Evolutionary conservation across 1,140 invertebrate genomes (phyloP), one percentile per base, ranked within the genome.

Genomic region (Prorops nasuta): DNA sequence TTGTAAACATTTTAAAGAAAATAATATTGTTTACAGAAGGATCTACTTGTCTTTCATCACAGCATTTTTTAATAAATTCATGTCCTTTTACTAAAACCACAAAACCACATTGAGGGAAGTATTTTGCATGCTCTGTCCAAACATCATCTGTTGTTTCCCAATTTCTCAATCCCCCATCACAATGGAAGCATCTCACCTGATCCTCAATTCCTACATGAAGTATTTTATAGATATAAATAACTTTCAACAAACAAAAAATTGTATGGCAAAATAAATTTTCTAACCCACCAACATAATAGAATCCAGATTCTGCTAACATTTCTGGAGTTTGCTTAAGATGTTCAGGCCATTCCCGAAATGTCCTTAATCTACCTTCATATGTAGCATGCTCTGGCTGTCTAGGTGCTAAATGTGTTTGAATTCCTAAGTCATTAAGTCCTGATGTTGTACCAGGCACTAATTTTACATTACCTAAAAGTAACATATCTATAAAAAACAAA

Each of bases 141-240:
- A 91, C 90, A 66, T 91, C 85, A 71, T 96, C 94, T 14, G 83
- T 82, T 28, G 82, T 78, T 71, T 91, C 86, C 94, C 94, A 98
- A 63, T 88, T 86, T 51, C 86, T 80, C 17, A 96, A 76, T 0
- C 90, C 91, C 18, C 91, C 90, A 67, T 91, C 88, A 76, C 94
- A 98, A 74, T 93, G 88, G 75, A 94, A 96, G 79, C 94, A 98
- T 39, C 89, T 83, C 3, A 95, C 92, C 78, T 89, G 81, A 74
- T 90, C 88, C 14, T 71, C 73, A 38, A 74, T 65, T 22, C 83
- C 84, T 74, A 15, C 79, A 59, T 48, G 71, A 64, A 28, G 71
- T 67, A 54, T 10, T 17, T 22, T 14, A 14, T 31, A 37, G 9
- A 42, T 10, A 1, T 39, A 56, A 49, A 12, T 20, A 1, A 18